Base-by-base conservation (phyloP, 2,888 invertebrate genomes). In the Rhogogaster chlorosoma region DNA sequence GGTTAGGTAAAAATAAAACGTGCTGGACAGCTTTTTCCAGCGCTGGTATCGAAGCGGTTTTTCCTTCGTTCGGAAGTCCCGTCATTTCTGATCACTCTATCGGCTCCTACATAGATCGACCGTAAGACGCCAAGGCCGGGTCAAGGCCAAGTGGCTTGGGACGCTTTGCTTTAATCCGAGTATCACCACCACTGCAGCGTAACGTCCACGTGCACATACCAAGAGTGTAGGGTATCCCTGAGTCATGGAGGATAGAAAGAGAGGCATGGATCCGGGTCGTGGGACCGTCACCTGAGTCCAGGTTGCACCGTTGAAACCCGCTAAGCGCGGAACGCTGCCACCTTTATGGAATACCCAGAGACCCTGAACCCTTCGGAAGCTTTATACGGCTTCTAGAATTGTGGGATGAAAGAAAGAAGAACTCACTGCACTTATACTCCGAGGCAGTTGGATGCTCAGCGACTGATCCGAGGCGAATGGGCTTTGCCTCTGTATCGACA, bases 281-380 rank as follows among this genome's bases (percentile, higher is more conserved):
- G 57, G 80, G 80, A 80, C 36, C 80, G 80, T 80, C 80, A 61
- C 61, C 38, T 57, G 80, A 80, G 80, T 38, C 80, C 57, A 61
- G 53, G 57, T 38, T 80, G 80, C 57, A 80, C 36, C 57, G n/a
- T 32, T 7, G 57, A 80, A 38, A 53, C 77, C 77, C 18, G 77
- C n/a, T 38, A 77, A 38, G 22, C 38, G 38, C 32, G 38, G 38
- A n/a, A 57, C 67, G 42, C 12, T 73, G 73, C 61, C 80, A 29
- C 36, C 61, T 49, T 80, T 61, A 22, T 38, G 80, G 80, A 80
- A 80, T 80, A 80, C n/a, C 29, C 15, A n/a, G 80, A 80, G 80
- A 80, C 80, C 57, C 80, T 61, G 57, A 80, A 80, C 80, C 61
- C 57, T 29, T 61, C 49, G 15, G 10, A 36, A 36, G 36, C 10